Conservation (phyloP, 1,140 invertebrate genomes). For the Capitella teleta region DNA sequence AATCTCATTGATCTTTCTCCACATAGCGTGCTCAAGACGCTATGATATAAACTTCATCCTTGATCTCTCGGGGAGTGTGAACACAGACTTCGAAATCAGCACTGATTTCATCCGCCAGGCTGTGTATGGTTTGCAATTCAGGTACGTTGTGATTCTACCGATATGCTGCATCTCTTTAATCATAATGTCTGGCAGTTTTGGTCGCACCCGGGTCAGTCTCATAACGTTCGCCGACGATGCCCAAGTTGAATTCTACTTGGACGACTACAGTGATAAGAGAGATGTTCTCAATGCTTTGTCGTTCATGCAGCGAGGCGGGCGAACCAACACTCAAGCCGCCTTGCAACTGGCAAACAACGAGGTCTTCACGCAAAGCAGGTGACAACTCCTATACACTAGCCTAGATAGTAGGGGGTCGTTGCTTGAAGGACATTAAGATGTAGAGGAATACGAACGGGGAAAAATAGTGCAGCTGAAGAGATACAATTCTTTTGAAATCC, state of each 20-base stretch:
- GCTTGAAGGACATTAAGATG: too few species aligned
- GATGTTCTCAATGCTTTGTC: conserved; percentile 8
- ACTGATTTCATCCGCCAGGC: not conserved
- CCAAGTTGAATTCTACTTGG: not conserved
- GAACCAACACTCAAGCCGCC: conserved; percentile 13
- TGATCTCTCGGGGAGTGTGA: conserved; percentile 11
- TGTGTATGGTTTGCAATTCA: conserved; percentile 6
- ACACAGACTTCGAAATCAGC: conserved; percentile 2
- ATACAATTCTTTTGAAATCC: too few species aligned
- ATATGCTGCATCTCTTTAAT: too few species aligned
- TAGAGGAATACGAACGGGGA: too few species aligned
- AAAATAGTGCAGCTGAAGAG: too few species aligned
- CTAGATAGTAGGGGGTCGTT: too few species aligned
- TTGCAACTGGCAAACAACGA: too few species aligned
- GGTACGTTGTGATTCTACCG: too few species aligned
- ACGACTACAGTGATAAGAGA: not conserved
- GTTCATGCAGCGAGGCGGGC: conserved; percentile 9
- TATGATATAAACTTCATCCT: conserved; percentile 9
- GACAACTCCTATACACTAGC: too few species aligned
- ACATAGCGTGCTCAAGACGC: conserved; percentile 4
- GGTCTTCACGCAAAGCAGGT: too few species aligned
- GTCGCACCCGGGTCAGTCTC: not conserved
- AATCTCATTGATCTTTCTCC: not conserved
- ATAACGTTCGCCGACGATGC: conserved; percentile 1
- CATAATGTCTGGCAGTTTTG: too few species aligned